Evolutionary conservation across 1,140 invertebrate species (phyloP).

Genomic region (Aradophagus sp.): DNA sequence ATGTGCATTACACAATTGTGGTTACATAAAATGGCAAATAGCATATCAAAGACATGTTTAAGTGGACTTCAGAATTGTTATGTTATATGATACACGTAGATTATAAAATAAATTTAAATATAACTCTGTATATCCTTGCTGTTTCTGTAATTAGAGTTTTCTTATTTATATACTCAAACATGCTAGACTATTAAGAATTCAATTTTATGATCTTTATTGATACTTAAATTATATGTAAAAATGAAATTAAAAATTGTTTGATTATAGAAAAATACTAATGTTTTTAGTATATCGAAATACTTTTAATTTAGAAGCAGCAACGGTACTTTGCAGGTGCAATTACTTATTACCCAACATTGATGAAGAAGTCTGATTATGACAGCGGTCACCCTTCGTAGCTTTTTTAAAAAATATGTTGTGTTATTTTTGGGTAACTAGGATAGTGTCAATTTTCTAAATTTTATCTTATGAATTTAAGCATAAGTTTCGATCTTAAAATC

Average conservation of each 20-base stretch:
- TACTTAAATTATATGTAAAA: neutral
- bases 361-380: conserved; percentile 47
- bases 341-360: conserved; percentile 44
- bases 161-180: neutral
- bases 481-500: neutral
- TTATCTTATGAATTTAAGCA: conserved; percentile 18
- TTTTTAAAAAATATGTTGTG: conserved; percentile 29
- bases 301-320: conserved; percentile 23
- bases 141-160: conserved; percentile 22
- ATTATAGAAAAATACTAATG: neutral
- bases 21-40: conserved; percentile 9
- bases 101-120: conserved; percentile 37
- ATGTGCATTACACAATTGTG: conserved; percentile 32
- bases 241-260: neutral
- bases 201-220: no score
- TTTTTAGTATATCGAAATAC: neutral
- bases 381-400: conserved; percentile 42
- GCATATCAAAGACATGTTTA: conserved; percentile 46
- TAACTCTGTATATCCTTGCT: conserved; percentile 22
- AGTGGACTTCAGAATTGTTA: conserved; percentile 50
- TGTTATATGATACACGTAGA: conserved; percentile 44
- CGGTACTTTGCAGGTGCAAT: conserved; percentile 47
- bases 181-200: no score
- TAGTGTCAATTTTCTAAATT: conserved; percentile 34
- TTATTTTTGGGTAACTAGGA: conserved; percentile 25